Evolutionary conservation across 2,888 invertebrate species (phyloP).

Genomic region (Crematogaster levior): DNA sequence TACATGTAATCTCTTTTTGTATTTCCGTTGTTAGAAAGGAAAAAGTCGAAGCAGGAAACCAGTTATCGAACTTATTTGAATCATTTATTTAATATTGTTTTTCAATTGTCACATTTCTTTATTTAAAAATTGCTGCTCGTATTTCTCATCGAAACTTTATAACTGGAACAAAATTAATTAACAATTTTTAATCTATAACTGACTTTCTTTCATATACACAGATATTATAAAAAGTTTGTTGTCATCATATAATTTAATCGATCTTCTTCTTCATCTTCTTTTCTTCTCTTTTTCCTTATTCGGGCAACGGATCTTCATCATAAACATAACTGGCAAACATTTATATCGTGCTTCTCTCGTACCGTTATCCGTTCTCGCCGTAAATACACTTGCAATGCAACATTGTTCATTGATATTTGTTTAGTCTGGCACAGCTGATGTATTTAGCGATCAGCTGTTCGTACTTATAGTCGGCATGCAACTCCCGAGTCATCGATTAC

Average conservation of each 20-base stretch:
- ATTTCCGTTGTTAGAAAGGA: not conserved
- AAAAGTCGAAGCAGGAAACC: not conserved
- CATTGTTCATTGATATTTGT: slow-evolving; percentile 30
- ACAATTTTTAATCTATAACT: not conserved
- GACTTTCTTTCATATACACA: not conserved
- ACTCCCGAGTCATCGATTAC: not conserved
- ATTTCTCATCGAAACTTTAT: not conserved
- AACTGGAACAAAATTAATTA: slow-evolving; percentile 2
- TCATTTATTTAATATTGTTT: too few species aligned
- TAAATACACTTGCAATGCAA: slow-evolving; percentile 2
- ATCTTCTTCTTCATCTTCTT: not conserved
- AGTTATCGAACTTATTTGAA: not conserved
- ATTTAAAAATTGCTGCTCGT: not conserved
- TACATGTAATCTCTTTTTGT: not conserved
- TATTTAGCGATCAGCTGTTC: slow-evolving; percentile 42
- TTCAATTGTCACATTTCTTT: not conserved
- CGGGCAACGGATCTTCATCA: not conserved
- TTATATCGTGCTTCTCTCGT: not conserved
- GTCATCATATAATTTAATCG: not conserved
- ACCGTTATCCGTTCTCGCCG: not conserved
- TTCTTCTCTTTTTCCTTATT: not conserved
- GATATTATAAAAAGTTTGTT: not conserved
- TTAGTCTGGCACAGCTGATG: slow-evolving; percentile 37
- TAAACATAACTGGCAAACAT: not conserved
- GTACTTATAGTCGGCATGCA: not conserved